These are phyloP conservation scores for Orycteropus afer DNA, from an alignment of 2,113 vertebrate species.

Conservation along the genomic window DNA sequence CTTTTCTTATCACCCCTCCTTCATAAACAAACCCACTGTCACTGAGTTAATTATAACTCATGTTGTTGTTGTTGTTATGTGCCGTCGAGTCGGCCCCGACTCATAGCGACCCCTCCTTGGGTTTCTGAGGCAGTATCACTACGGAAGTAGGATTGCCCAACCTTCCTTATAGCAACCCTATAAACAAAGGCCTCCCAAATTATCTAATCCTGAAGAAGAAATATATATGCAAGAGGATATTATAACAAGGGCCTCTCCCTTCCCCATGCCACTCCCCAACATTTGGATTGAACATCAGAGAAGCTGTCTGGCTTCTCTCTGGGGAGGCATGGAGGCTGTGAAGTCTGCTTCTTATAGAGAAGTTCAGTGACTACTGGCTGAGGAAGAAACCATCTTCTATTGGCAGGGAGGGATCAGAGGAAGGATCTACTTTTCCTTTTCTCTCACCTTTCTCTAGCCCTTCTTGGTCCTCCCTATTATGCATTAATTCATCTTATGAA, in stretches of 20 bases:
- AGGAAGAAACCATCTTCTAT: background rate
- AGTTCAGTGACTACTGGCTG: background rate
- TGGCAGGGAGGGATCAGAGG: background rate
- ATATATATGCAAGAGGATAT: too few species aligned
- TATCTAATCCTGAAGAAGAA: too few species aligned
- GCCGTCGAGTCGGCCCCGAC: too few species aligned
- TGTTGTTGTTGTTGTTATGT: too few species aligned
- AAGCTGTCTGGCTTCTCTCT: background rate
- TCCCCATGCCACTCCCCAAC: background rate
- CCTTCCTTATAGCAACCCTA: too few species aligned
- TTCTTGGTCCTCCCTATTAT: background rate
- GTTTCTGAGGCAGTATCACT: too few species aligned
- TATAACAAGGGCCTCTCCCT: background rate
- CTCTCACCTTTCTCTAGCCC: background rate
- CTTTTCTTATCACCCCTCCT: background rate
- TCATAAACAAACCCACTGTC: background rate
- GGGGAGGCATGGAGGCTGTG: background rate
- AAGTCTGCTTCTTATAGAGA: background rate
- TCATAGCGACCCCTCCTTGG: too few species aligned
- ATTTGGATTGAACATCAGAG: background rate
- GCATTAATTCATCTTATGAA: background rate
- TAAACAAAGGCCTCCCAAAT: too few species aligned
- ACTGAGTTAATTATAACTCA: too few species aligned
- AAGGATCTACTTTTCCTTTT: background rate
- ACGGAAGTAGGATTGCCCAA: too few species aligned